Conservation (phyloP, 1,140 invertebrate genomes). For the Carcinoscorpius rotundicauda region DNA sequence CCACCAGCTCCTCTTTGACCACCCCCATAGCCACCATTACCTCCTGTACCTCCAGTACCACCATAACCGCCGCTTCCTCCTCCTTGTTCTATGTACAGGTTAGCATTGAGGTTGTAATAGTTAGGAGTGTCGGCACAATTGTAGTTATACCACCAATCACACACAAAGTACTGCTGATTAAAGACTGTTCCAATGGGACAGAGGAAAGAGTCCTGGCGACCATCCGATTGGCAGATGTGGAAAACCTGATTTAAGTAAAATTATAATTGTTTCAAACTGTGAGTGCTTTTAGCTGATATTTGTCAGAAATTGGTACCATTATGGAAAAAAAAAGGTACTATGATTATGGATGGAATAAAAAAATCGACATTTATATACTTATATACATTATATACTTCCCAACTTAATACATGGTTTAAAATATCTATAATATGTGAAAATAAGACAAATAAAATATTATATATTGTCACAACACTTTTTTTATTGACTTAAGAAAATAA, state of each 20-base stretch:
- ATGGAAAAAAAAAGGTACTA: neutral
- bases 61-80: slow-evolving; percentile 28
- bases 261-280: neutral
- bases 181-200: slow-evolving; percentile 37
- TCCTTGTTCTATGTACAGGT: slow-evolving; percentile 23
- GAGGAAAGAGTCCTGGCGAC: slow-evolving; percentile 30
- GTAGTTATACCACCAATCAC: slow-evolving; percentile 78
- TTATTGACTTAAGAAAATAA: too few relatives aligned
- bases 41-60: slow-evolving; percentile 5
- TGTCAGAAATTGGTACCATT: neutral
- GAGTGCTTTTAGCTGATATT: neutral
- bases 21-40: slow-evolving; percentile 28
- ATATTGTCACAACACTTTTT: too few relatives aligned
- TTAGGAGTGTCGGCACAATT: slow-evolving; percentile 48
- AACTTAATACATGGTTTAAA: neutral
- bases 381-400: neutral
- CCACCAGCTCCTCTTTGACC: slow-evolving; percentile 28
- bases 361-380: neutral
- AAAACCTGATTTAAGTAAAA: slow-evolving; percentile 27
- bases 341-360: neutral
- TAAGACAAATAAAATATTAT: too few relatives aligned
- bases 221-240: slow-evolving; percentile 33
- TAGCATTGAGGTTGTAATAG: slow-evolving; percentile 41
- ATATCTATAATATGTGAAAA: too few relatives aligned
- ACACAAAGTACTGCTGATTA: slow-evolving; percentile 35